Percentiles rank a stretch among this genome's conserved stretches.
Evolutionary conservation across 2,888 invertebrate species (phyloP).

Genomic region (Trichogramma dendrolimi): DNA sequence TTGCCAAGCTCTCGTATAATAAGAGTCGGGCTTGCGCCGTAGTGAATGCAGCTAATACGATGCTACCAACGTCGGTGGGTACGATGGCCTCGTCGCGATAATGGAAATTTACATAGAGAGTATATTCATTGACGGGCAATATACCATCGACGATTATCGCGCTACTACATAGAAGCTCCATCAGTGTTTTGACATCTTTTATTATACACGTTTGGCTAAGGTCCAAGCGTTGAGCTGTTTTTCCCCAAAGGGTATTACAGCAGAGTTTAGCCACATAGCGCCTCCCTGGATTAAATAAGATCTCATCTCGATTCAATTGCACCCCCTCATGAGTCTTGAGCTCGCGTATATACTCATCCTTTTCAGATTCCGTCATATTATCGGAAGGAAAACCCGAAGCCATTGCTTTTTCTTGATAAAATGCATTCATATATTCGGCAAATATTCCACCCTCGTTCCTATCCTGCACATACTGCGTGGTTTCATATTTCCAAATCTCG

Average conservation of each 20-base stretch:
- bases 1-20: conserved; percentile 40
- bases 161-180: neutral
- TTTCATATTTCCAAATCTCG: conserved; percentile 43
- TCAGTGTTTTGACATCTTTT: neutral
- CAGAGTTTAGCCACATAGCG: conserved; percentile 14
- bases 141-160: neutral
- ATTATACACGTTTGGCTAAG: conserved; percentile 5
- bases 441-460: conserved; percentile 25
- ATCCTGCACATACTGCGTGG: conserved; percentile 31
- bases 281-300: conserved; percentile 15
- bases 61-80: neutral
- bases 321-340: too few relatives aligned
- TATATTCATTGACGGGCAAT: conserved; percentile 7
- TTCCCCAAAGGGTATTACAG: conserved; percentile 21
- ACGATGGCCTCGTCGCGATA: neutral
- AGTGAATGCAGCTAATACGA: conserved; percentile 15
- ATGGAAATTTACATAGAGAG: conserved; percentile 9
- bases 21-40: conserved; percentile 20
- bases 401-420: conserved; percentile 24
- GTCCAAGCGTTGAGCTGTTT: conserved; percentile 18
- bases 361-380: conserved; percentile 7
- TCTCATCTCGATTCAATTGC: neutral
- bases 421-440: conserved; percentile 22
- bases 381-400: conserved; percentile 22
- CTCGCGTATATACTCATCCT: conserved; percentile 9